A percentile compares a stretch with the other conserved stretches of the same genome.
These are phyloP conservation scores for Chionis minor DNA, from an alignment of 2,113 vertebrate species.

Conservation along the genomic window DNA sequence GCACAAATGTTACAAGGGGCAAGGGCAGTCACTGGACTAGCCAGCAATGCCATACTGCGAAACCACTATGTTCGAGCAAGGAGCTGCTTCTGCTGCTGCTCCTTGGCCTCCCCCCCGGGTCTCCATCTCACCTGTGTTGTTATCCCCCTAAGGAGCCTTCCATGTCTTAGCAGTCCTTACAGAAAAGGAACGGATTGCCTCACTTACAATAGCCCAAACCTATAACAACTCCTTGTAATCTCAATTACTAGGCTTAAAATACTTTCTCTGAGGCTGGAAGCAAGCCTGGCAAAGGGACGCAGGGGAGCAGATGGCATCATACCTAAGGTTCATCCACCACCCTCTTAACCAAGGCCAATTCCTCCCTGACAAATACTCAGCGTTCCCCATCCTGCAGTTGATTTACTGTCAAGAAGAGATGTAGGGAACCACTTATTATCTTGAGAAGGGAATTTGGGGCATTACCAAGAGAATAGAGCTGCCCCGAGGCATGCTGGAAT, in stretches of 20 bases:
- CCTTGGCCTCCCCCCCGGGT: background rate
- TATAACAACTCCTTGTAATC: background rate
- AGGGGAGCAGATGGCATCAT: background rate
- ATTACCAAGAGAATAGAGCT: background rate
- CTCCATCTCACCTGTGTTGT: background rate
- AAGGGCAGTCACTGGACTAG: background rate
- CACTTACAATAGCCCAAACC: background rate
- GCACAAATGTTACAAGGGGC: background rate
- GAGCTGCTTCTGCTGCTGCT: background rate
- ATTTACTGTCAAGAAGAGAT: background rate
- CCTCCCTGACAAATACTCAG: background rate
- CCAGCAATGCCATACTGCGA: background rate
- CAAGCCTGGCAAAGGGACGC: background rate
- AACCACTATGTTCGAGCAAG: background rate
- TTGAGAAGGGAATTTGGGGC: background rate
- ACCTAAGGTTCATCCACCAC: background rate
- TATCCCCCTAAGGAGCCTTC: background rate
- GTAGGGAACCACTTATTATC: background rate
- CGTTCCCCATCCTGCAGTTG: background rate
- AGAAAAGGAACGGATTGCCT: background rate
- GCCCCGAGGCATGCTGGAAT: background rate
- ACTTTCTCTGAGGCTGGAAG: background rate
- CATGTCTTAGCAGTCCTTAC: background rate
- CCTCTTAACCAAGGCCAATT: background rate
- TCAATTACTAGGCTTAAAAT: background rate